Conservation (phyloP, 1,140 invertebrate species). For the Theocolax elegans region DNA sequence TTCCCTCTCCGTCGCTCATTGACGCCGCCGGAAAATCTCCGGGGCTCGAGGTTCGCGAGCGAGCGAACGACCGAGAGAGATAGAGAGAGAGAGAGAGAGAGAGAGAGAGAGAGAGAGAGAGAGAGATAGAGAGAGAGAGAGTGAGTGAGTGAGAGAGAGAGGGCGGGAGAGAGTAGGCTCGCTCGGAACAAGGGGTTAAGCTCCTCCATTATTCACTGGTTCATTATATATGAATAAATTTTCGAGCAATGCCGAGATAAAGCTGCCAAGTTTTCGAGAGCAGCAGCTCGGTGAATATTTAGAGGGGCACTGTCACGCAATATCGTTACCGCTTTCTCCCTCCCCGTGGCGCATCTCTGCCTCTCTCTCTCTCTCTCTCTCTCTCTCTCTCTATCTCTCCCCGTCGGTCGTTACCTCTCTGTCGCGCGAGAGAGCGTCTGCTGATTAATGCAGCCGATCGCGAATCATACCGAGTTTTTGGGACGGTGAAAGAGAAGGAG, state of each 20-base stretch:
- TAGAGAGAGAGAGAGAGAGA: background rate
- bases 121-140: background rate
- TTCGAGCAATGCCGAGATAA: constrained; percentile 69
- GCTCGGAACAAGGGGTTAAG: constrained; percentile 68
- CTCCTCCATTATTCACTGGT: constrained; percentile 64
- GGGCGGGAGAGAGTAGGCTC: constrained; percentile 50
- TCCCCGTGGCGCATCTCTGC: constrained; percentile 62
- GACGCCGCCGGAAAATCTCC: constrained; percentile 30
- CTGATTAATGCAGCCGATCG: constrained; percentile 54
- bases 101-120: constrained; percentile 6
- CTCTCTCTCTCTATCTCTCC: constrained; percentile 48
- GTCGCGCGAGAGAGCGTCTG: no score
- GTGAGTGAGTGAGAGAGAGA: background rate
- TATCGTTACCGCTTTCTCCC: constrained; percentile 65
- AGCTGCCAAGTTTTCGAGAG: constrained; percentile 68
- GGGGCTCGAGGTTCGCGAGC: constrained; percentile 30
- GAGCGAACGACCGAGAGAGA: no score
- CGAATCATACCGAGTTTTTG: constrained; percentile 48
- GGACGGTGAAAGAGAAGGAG: background rate
- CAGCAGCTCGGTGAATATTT: constrained; percentile 62
- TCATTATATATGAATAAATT: constrained; percentile 71
- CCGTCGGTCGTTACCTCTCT: constrained; percentile 51
- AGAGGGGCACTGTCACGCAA: constrained; percentile 67
- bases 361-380: constrained; percentile 61
- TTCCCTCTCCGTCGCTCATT: constrained; percentile 42